phyloP scores from a whole-genome alignment of 2,888 invertebrate species.

The Lasioglossum lativentre region DNA sequence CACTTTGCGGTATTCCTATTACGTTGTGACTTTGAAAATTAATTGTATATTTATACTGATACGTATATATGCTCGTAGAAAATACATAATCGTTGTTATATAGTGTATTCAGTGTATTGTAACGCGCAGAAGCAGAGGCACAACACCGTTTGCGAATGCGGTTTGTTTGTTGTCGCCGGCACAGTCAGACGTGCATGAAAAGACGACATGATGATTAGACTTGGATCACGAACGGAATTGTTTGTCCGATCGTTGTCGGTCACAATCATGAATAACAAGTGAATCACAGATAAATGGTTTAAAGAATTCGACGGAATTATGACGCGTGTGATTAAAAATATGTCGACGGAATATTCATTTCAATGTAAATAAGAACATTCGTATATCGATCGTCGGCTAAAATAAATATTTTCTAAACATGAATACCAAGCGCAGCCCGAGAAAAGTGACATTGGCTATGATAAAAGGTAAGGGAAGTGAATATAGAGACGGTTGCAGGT shows the following conservation, averaged over 20 bases:
- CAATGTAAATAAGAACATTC: slow-evolving; percentile 6
- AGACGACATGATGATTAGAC: slow-evolving; percentile 18
- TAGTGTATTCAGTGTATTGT: too few species aligned
- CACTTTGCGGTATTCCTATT: not conserved
- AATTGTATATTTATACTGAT: not conserved
- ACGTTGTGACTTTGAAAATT: not conserved
- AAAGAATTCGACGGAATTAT: not conserved
- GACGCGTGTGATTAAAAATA: not conserved
- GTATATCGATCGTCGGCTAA: not conserved
- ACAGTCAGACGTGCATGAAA: not conserved
- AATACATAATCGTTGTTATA: not conserved
- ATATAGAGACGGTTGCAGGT: not conserved
- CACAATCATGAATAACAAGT: not conserved
- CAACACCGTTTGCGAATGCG: not conserved
- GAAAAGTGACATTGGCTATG: slow-evolving; percentile 82
- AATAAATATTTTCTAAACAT: slow-evolving; percentile 59
- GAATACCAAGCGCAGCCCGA: slow-evolving; percentile 80
- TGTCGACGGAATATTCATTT: not conserved
- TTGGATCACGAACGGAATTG: not conserved
- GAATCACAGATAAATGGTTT: not conserved
- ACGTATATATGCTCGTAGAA: not conserved
- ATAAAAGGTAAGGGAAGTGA: slow-evolving; percentile 78
- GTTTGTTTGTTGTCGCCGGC: slow-evolving; percentile 6
- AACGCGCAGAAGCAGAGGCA: not conserved
- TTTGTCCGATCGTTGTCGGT: not conserved